Evolutionary conservation across 2,888 invertebrate genomes (phyloP).

Genomic region (Caenorhabditis sp.): DNA sequence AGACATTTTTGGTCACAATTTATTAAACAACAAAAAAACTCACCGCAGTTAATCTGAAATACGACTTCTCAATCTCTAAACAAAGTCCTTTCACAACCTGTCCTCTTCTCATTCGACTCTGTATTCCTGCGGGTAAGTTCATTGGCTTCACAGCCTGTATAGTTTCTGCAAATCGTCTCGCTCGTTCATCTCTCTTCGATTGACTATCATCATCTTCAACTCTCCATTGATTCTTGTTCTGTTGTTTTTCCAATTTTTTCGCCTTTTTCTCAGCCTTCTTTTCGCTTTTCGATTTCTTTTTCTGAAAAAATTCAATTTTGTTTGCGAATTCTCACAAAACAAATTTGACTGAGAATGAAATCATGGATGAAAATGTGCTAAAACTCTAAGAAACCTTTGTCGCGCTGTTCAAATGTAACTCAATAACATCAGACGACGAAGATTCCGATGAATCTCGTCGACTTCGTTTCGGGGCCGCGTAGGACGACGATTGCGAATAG

Average conservation of each 20-base stretch:
- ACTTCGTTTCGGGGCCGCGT: not conserved
- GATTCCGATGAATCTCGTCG: constrained; percentile 22
- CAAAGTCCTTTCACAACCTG: constrained; percentile 84
- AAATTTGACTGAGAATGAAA: not conserved
- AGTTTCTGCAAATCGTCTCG: constrained; percentile 51
- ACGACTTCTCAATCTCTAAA: constrained; percentile 91
- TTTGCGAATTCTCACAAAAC: not conserved
- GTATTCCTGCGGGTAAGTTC: constrained; percentile 6
- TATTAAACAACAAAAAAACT: constrained; percentile 29
- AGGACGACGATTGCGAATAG: no score
- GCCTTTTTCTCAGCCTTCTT: constrained; percentile 33
- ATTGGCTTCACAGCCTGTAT: constrained; percentile 13
- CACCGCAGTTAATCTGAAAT: constrained; percentile 86
- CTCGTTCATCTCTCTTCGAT: constrained; percentile 42
- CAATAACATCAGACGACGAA: constrained; percentile 27
- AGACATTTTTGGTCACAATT: no score
- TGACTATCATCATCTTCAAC: constrained; percentile 17
- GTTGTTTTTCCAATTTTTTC: constrained; percentile 16
- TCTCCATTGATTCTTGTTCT: constrained; percentile 13
- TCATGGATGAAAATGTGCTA: not conserved
- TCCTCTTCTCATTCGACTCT: constrained; percentile 21
- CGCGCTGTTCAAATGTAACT: constrained; percentile 25
- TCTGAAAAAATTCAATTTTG: constrained; percentile 14
- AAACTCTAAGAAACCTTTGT: constrained; percentile 20
- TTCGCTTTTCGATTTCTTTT: constrained; percentile 28